Evolutionary conservation across 2,797 vertebrate species (phyloP), one percentile per base, ranked within the genome.

Genomic region (Taeniopygia guttata): DNA sequence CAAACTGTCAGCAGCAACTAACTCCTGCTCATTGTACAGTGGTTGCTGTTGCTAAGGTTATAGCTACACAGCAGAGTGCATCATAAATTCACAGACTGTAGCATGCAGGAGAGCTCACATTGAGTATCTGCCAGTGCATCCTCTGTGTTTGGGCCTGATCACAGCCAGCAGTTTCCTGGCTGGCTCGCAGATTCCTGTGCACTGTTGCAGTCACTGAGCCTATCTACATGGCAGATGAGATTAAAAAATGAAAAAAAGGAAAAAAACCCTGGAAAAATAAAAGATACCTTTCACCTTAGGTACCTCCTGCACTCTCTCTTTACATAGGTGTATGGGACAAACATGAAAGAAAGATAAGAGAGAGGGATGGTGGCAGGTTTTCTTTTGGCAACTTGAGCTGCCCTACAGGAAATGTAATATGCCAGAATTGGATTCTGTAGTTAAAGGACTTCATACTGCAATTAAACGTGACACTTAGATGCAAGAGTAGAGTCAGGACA

Each of bases 21-120:
- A 30, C 82, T 89, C 4, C 4, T 87, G 87, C 66, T 94, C 43
- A 32, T 40, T 54, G 69, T 85, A 69, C 95, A 88, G 82, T 84
- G 82, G 56, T 34, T 94, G 89, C 91, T 88, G 91, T 95, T 96
- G 94, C 95, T 96, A 92, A 78, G 91, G 91, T 82, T 96, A 49
- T 92, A 77, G 81, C 82, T 62, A 49, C 89, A 93, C 46, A 94
- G 87, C 69, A 91, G 89, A 93, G 76, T 89, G 76, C 79, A 84
- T 85, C 86, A 94, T 75, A 80, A 96, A 94, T 93, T 83, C 85
- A 67, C 29, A 81, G 84, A 21, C 84, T 85, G 81, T 43, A 52
- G 72, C 1, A 0, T 74, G 72, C 78, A 45, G 73, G 72, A 93
- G 87, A 56, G 77, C 80, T 95, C 76, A 3, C 16, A 11, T 54